phyloP scores from a whole-genome alignment of 2,888 invertebrate genomes.

The Tachina grossa region DNA sequence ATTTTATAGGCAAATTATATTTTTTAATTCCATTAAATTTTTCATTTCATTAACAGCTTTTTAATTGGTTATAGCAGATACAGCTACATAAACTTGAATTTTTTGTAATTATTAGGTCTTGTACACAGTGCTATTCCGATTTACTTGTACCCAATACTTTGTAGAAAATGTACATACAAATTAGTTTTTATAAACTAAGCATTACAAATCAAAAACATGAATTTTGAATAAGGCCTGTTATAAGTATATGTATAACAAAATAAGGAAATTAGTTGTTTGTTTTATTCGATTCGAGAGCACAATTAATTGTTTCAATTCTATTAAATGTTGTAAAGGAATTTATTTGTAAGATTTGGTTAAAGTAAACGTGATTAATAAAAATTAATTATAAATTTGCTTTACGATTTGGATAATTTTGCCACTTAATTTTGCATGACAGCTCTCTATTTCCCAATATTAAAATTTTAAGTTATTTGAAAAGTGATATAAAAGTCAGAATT shows the following conservation, averaged over 20 bases:
- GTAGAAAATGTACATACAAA: too few relatives aligned
- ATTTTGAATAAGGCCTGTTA: background rate
- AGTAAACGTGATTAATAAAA: conserved; percentile 4
- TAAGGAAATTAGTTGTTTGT: background rate
- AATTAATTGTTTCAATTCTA: conserved; percentile 14
- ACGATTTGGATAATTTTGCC: background rate
- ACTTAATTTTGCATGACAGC: conserved; percentile 1
- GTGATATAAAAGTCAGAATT: conserved; percentile 3
- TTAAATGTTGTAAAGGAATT: conserved; percentile 33
- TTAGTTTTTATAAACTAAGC: too few relatives aligned
- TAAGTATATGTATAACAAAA: background rate
- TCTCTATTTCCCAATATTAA: background rate
- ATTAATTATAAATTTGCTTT: background rate
- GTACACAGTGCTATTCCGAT: too few relatives aligned
- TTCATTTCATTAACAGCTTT: too few relatives aligned
- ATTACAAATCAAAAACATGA: too few relatives aligned
- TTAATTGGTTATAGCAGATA: too few relatives aligned
- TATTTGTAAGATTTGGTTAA: conserved; percentile 11
- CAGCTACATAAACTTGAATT: too few relatives aligned
- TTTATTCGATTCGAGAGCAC: conserved; percentile 17
- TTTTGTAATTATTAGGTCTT: too few relatives aligned
- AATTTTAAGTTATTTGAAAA: background rate
- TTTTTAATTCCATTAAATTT: too few relatives aligned
- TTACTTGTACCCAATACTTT: too few relatives aligned
- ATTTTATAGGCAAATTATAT: too few relatives aligned